Evolutionary conservation across 2,113 vertebrate genomes (phyloP), one percentile per base, ranked within the genome.

Genomic region (Picathartes gymnocephalus): DNA sequence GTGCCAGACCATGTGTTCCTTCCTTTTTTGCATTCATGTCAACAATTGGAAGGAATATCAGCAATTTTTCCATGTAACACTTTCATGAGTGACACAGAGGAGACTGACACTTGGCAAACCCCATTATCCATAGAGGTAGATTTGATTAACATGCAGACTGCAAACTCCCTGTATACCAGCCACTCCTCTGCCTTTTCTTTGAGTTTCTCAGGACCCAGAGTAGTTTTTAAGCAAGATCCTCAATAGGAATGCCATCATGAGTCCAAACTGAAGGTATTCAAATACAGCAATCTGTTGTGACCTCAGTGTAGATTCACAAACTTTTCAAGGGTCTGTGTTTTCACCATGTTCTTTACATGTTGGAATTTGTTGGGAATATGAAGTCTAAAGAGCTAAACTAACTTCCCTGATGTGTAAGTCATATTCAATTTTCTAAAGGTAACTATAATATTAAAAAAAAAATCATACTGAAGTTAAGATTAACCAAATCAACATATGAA

Each of bases 251-350:
- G 12, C 7, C 31, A n/a, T 12, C 39, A 44, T 1, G 5, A 70
- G 10, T 62, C 15, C 53, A 74, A 53, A 70, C 1, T 61, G 17
- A 31, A 88, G 19, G 6, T 53, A 37, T 53, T 57, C 2, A 85
- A 50, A 82, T 45, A 16, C 4, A 71, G 10, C 7, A 21, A 15
- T 79, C 0, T 0, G 3, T 45, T 79, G 30, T 82, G 35, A 62
- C 23, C 20, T 71, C 3, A 2, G 0, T 54, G 39, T 74, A 61
- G 33, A 31, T 33, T n/a, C 31, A 61, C 8, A 80, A 33, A 30
- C 1, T 10, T 90, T 86, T 76, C 20, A 68, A 70, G 68, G 28
- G 13, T 56, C 35, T 64, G 11, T 56, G 8, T 9, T 88, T 95
- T 72, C 23, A 48, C 13, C 10, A 6, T 47, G 6, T 72, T 82